Evolutionary conservation across 2,888 invertebrate species (phyloP).

Genomic region (Drosophila kanekoi): DNA sequence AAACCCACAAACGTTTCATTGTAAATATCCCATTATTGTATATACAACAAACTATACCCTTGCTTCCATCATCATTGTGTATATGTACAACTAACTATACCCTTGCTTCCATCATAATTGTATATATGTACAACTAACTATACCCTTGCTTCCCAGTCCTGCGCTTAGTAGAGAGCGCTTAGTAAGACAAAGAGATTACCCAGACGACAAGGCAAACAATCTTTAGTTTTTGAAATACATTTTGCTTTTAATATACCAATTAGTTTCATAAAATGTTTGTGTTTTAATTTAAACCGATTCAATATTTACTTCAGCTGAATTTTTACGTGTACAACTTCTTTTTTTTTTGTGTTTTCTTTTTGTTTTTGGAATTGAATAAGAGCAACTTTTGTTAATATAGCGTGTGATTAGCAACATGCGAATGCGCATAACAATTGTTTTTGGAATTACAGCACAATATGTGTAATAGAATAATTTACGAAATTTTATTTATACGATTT

Average conservation of each 20-base stretch:
- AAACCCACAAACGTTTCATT: no score
- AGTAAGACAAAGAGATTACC: no score
- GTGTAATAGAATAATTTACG: slow-evolving; percentile 59
- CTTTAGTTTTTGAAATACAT: no score
- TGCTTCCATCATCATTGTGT: no score
- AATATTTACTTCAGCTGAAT: slow-evolving; percentile 45
- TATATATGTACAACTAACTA: no score
- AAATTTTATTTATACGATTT: slow-evolving; percentile 51
- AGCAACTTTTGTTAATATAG: slow-evolving; percentile 51
- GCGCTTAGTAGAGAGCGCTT: no score
- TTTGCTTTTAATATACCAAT: slow-evolving; percentile 84
- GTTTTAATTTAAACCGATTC: slow-evolving; percentile 42
- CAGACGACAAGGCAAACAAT: no score
- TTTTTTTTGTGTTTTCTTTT: background rate
- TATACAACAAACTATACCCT: no score
- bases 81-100: no score
- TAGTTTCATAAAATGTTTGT: slow-evolving; percentile 85
- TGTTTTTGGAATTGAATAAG: slow-evolving; percentile 55
- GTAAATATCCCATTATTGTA: no score
- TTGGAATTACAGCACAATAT: slow-evolving; percentile 68
- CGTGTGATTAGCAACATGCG: slow-evolving; percentile 62
- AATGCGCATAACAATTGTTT: slow-evolving; percentile 67
- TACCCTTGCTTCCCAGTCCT: no score
- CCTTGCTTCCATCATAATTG: no score
- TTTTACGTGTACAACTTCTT: slow-evolving; percentile 22